These are phyloP conservation scores for Anguilla pacifica DNA, from an alignment of 2,797 vertebrate species.

Conservation along the genomic window DNA sequence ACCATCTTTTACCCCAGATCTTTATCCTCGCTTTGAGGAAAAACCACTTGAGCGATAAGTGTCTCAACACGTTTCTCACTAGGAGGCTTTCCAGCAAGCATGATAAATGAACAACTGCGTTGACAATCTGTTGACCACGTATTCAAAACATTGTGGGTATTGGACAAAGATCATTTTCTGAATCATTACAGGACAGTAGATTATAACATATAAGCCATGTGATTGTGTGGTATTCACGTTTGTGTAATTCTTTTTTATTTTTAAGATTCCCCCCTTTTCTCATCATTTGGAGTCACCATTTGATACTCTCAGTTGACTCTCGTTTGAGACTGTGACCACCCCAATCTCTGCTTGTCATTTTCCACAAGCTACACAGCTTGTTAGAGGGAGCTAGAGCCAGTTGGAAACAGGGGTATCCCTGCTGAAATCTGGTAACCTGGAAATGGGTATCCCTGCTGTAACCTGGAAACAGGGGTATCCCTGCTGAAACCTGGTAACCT, in stretches of 20 bases:
- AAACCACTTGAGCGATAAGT: constrained; percentile 27
- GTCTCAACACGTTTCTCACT: constrained; percentile 30
- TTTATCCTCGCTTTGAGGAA: background rate
- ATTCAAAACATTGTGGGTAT: background rate
- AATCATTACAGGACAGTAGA: background rate
- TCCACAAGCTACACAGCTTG: background rate
- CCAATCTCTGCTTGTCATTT: background rate
- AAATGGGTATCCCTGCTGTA: too few species aligned
- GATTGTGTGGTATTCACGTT: background rate
- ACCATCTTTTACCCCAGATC: constrained; percentile 5
- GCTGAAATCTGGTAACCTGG: background rate
- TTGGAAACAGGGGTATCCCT: background rate
- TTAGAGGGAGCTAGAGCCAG: background rate
- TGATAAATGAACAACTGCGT: constrained; percentile 3
- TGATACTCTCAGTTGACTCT: background rate
- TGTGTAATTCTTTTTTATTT: background rate
- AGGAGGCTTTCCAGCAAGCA: constrained; percentile 25
- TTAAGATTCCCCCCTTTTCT: background rate
- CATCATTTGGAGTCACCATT: background rate
- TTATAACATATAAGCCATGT: background rate
- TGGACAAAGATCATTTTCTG: background rate
- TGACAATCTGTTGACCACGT: background rate
- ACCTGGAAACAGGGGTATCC: too few species aligned
- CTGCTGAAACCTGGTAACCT: too few species aligned
- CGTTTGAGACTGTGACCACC: background rate